phyloP scores from a whole-genome alignment of 2,888 invertebrate genomes.

The Phragmatobia fuliginosa region DNA sequence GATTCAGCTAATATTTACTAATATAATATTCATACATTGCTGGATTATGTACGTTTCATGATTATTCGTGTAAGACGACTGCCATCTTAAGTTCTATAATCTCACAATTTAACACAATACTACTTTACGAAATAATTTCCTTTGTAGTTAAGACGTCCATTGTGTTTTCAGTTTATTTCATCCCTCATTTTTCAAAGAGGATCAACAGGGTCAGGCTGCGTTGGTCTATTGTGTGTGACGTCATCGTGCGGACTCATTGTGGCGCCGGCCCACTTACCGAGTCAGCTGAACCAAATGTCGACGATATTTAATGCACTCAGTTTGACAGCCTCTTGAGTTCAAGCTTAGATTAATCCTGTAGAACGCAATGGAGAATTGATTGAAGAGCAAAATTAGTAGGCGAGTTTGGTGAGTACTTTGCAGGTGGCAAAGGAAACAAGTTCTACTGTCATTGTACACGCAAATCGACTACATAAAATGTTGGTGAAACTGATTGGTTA shows the following conservation, averaged over 20 bases:
- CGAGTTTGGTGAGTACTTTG: neutral
- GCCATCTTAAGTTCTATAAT: constrained; percentile 38
- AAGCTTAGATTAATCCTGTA: constrained; percentile 42
- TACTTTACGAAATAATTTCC: constrained; percentile 42
- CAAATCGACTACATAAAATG: neutral
- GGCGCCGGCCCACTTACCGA: constrained; percentile 36
- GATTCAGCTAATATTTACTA: no score
- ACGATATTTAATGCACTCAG: constrained; percentile 48
- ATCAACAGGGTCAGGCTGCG: constrained; percentile 42
- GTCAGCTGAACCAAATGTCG: constrained; percentile 39
- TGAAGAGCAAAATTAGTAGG: constrained; percentile 15
- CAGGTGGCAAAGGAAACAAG: neutral
- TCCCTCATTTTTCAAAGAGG: constrained; percentile 48
- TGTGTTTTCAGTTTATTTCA: constrained; percentile 50
- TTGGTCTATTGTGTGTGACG: constrained; percentile 41
- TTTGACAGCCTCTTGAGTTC: constrained; percentile 45
- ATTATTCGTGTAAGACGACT: neutral
- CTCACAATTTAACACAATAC: constrained; percentile 37
- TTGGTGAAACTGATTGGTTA: no score
- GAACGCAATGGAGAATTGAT: constrained; percentile 35
- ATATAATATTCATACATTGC: neutral
- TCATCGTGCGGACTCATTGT: constrained; percentile 43
- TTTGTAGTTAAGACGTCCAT: constrained; percentile 35
- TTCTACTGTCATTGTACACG: neutral
- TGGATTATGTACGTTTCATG: neutral